Percentiles rank a stretch among this genome's conserved stretches.
Evolutionary conservation across 2,888 invertebrate species (phyloP).

Genomic region (Sacculina carcini): DNA sequence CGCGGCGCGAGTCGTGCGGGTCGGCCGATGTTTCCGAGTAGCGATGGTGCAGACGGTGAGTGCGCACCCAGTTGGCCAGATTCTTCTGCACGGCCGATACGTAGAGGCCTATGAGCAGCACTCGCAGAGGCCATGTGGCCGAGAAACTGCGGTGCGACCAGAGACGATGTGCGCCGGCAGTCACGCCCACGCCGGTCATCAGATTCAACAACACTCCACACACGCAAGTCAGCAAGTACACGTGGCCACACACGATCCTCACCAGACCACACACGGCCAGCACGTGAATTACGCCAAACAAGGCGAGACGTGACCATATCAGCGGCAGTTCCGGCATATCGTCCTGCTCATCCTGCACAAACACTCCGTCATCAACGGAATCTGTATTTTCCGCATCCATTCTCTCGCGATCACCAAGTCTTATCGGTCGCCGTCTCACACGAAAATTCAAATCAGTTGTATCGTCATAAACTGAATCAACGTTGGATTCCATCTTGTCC

Average conservation of each 20-base stretch:
- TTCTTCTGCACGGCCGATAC: constrained; percentile 67
- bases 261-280: constrained; percentile 4
- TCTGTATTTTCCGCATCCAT: too few relatives aligned
- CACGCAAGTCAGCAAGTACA: too few relatives aligned
- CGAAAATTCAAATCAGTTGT: too few relatives aligned
- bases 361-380: too few relatives aligned
- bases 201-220: background rate
- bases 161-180: constrained; percentile 67
- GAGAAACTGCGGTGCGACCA: constrained; percentile 86
- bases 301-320: too few relatives aligned
- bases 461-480: too few relatives aligned
- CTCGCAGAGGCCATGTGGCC: constrained; percentile 54
- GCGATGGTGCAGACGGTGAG: constrained; percentile 65
- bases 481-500: too few relatives aligned
- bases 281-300: constrained; percentile 1
- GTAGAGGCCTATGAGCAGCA: constrained; percentile 51
- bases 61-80: constrained; percentile 61
- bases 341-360: too few relatives aligned
- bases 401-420: too few relatives aligned
- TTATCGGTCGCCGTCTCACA: too few relatives aligned
- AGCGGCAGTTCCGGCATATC: too few relatives aligned
- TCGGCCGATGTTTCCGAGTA: constrained; percentile 80
- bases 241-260: too few relatives aligned
- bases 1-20: constrained; percentile 68
- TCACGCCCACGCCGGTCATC: constrained; percentile 4